These are phyloP conservation scores for Thelaira solivaga DNA, from an alignment of 2,888 invertebrate genomes.

Conservation along the genomic window DNA sequence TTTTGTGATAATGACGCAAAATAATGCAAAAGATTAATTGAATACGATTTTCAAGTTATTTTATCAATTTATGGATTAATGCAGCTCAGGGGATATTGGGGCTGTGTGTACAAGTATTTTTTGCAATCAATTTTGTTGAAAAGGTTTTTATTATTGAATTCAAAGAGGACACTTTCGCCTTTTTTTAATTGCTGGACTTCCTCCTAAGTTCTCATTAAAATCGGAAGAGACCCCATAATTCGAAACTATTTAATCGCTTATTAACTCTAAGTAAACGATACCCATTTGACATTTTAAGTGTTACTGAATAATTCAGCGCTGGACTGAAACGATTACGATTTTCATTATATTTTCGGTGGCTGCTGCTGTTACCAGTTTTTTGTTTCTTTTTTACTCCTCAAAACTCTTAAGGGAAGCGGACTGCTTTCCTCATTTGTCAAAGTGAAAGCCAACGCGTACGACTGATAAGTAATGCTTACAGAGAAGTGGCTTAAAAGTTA, in stretches of 20 bases:
- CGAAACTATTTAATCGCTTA: too few relatives aligned
- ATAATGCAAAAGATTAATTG: slow-evolving; percentile 21
- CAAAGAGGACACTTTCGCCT: too few relatives aligned
- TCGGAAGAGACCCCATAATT: too few relatives aligned
- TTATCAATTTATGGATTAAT: slow-evolving; percentile 34
- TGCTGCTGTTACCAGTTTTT: neutral
- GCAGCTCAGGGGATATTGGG: too few relatives aligned
- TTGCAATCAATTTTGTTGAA: neutral
- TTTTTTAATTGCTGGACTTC: too few relatives aligned
- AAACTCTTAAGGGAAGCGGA: too few relatives aligned
- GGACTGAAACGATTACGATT: too few relatives aligned
- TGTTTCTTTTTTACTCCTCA: slow-evolving; percentile 3
- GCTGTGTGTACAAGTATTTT: neutral
- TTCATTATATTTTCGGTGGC: slow-evolving; percentile 8
- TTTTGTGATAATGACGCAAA: slow-evolving; percentile 25
- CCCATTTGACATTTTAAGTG: too few relatives aligned
- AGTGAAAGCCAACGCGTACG: slow-evolving; percentile 21
- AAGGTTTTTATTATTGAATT: too few relatives aligned
- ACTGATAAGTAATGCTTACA: neutral
- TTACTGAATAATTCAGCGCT: too few relatives aligned
- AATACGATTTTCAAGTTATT: slow-evolving; percentile 45
- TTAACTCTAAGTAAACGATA: too few relatives aligned
- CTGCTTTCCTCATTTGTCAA: slow-evolving; percentile 17
- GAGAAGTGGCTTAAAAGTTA: slow-evolving; percentile 15
- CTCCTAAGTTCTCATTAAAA: too few relatives aligned